Evolutionary conservation across 2,797 vertebrate genomes (phyloP), one percentile per base, ranked within the genome.

Genomic region (Ptychadena robeensis): DNA sequence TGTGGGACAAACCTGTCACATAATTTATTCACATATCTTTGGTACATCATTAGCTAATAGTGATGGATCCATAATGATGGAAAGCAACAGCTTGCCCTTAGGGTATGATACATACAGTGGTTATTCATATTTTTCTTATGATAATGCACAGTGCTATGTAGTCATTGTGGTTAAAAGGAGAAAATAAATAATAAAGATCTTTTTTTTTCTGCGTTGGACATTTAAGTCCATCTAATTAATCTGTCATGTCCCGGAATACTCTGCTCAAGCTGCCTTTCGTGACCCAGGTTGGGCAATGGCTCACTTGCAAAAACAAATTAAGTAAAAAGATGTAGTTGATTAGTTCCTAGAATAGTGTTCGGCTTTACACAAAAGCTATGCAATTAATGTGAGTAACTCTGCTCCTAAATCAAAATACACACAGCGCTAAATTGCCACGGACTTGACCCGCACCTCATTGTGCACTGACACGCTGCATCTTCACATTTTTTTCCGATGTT

Each of bases 391-490:
- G 65, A 80, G 77, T 63, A 84, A 74, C 71, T 74, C 59, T 59
- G 48, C 78, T 84, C 44, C 34, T 32, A 38, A 70, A 53, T 69
- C 78, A 71, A 70, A 81, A 85, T 85, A 71, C 77, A 85, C 37
- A 66, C 30, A 71, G 65, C 57, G 75, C 66, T 66, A 81, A 80
- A 85, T 76, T 85, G 83, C 57, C 78, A 80, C 22, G 38, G 78
- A 81, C 71, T 80, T 85, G 78, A 85, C 83, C 78, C 59, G 66
- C 31, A 71, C 72, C 83, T 80, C 57, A 71, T 85, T 85, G 78
- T 80, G 78, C 77, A 74, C 32, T 85, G 78, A 70, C 83, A 81
- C 38, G 7, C 72, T 71, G 72, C 59, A 85, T 85, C 78, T 85
- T 81, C 71, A 85, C 71, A 72, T 85, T 85, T 81, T 71, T 31